Percentiles rank a stretch among this genome's conserved stretches.
These are phyloP conservation scores for Adela reaumurella DNA, from an alignment of 2,888 invertebrate genomes.

Conservation along the genomic window DNA sequence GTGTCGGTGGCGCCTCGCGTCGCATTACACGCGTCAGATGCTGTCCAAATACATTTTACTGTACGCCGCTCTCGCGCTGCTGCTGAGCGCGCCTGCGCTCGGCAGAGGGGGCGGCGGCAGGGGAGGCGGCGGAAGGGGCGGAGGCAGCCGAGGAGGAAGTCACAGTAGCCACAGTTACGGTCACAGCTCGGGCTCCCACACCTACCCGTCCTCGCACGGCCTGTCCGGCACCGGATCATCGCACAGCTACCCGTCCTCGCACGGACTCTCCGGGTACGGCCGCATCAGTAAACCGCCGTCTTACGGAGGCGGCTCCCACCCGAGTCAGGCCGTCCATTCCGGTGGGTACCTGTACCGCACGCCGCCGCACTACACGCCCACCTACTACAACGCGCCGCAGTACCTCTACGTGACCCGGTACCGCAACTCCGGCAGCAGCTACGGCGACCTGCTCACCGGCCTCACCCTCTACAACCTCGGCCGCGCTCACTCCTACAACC, in stretches of 20 bases:
- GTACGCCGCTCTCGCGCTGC: not conserved
- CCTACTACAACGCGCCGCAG: not conserved
- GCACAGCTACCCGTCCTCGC: not conserved
- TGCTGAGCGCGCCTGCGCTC: not conserved
- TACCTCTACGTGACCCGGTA: not conserved
- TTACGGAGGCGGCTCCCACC: not conserved
- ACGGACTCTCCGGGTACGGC: not conserved
- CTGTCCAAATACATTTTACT: not conserved
- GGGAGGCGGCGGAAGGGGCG: not conserved
- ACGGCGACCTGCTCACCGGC: conserved; percentile 1
- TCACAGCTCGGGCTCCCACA: not conserved
- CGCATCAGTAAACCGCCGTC: not conserved
- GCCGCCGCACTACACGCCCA: not conserved
- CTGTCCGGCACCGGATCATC: not conserved
- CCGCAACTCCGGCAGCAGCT: not conserved
- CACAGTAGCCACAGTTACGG: not conserved
- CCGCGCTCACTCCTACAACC: not conserved
- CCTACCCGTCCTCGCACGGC: not conserved
- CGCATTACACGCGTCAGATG: not conserved
- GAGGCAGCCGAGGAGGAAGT: not conserved
- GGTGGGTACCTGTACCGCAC: not conserved
- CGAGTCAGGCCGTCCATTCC: not conserved
- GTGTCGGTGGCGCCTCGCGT: not conserved
- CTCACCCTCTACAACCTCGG: not conserved
- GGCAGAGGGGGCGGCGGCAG: not conserved